These are phyloP conservation scores for Bettongia penicillata DNA, from an alignment of 2,113 vertebrate genomes.

Conservation along the genomic window DNA sequence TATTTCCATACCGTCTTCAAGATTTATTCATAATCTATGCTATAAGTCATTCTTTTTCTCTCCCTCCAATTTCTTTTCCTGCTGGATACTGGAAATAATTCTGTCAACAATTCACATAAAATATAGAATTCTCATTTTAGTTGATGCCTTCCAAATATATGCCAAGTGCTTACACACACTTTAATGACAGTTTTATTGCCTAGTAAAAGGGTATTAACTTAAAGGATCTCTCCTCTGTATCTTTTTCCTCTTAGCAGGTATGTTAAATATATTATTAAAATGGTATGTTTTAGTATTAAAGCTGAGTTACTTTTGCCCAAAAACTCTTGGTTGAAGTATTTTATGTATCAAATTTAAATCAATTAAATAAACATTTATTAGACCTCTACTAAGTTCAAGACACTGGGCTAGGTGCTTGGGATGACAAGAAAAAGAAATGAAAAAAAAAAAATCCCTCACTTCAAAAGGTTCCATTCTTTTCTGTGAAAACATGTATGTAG, in stretches of 20 bases:
- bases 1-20: not conserved
- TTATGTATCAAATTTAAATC: not conserved
- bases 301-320: not conserved
- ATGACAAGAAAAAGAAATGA: not conserved
- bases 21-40: not conserved
- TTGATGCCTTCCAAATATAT: not conserved
- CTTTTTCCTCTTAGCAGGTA: not conserved
- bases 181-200: not conserved
- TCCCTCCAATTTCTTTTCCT: not conserved
- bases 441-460: not conserved
- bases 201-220: not conserved
- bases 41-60: not conserved
- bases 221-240: not conserved
- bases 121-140: not conserved
- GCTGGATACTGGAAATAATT: not conserved
- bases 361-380: not conserved
- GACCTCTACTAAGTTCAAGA: not conserved
- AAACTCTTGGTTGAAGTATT: not conserved
- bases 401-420: not conserved
- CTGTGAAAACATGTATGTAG: no score
- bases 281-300: not conserved
- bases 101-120: not conserved
- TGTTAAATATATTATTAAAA: not conserved
- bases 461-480: not conserved
- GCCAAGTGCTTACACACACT: not conserved